phyloP scores from a whole-genome alignment of 2,888 invertebrate genomes.

The Standfussiana lucernea region DNA sequence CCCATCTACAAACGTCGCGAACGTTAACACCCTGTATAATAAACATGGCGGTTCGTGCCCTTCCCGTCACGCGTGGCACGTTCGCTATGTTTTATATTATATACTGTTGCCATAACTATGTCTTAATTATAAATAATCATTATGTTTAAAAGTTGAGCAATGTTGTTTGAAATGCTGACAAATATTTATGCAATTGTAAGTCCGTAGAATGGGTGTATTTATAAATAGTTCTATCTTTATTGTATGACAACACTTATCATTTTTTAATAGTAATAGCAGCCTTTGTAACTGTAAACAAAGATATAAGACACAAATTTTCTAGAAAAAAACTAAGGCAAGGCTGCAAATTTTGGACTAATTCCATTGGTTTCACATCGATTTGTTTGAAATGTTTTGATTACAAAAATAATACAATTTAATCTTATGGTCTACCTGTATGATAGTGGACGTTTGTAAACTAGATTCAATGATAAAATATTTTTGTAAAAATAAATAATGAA shows the following conservation, averaged over 20 bases:
- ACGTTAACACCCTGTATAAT: slow-evolving; percentile 36
- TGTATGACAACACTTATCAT: neutral
- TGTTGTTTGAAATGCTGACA: neutral
- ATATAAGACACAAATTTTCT: neutral
- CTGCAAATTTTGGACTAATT: neutral
- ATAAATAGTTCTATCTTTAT: neutral
- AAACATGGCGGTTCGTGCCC: slow-evolving; percentile 51
- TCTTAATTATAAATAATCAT: slow-evolving; percentile 43
- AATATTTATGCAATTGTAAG: neutral
- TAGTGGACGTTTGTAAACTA: neutral
- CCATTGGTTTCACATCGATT: neutral
- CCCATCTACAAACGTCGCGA: neutral
- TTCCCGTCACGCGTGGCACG: slow-evolving; percentile 54
- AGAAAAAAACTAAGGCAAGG: neutral
- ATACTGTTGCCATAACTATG: neutral
- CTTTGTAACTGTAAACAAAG: neutral
- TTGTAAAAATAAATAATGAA: neutral
- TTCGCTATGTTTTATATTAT: neutral
- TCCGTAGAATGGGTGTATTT: neutral
- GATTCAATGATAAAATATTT: neutral
- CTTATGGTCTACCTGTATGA: neutral
- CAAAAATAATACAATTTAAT: neutral
- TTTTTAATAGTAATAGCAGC: neutral
- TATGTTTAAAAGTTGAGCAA: slow-evolving; percentile 4
- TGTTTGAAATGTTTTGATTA: neutral